These are phyloP conservation scores for Oncopodura yosiiana DNA, from an alignment of 1,140 invertebrate genomes.

Conservation along the genomic window DNA sequence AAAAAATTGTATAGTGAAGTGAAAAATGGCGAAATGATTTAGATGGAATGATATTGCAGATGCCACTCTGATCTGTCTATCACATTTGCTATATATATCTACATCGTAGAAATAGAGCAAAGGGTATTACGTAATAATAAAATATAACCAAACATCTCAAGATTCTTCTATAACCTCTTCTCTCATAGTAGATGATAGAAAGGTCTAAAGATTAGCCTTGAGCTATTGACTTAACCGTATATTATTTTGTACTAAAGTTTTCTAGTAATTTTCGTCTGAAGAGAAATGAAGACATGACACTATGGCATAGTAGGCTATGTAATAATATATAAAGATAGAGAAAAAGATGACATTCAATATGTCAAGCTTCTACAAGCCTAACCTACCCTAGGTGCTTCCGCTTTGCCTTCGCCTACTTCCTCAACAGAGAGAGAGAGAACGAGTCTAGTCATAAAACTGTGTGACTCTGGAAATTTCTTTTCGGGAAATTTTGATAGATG, in stretches of 20 bases:
- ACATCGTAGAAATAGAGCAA: not conserved
- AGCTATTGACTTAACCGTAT: conserved; percentile 6
- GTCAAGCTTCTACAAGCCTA: no score
- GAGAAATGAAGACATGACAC: not conserved
- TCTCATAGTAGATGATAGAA: not conserved
- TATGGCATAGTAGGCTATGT: not conserved
- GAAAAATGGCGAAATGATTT: not conserved
- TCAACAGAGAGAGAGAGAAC: no score
- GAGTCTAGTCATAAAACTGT: no score
- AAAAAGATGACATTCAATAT: conserved; percentile 13
- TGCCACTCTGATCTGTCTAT: not conserved
- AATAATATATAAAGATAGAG: no score
- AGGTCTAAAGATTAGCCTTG: not conserved
- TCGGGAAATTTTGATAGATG: no score
- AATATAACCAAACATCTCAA: not conserved
- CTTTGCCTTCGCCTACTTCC: no score
- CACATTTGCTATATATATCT: not conserved
- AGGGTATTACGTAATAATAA: not conserved
- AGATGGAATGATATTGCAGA: not conserved
- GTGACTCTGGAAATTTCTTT: no score
- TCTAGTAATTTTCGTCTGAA: no score
- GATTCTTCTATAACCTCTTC: not conserved
- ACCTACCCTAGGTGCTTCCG: no score
- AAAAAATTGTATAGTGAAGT: no score
- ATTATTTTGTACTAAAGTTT: no score